Evolutionary conservation across 2,113 vertebrate genomes (phyloP).

Genomic region (Oreochromis tanganicae): DNA sequence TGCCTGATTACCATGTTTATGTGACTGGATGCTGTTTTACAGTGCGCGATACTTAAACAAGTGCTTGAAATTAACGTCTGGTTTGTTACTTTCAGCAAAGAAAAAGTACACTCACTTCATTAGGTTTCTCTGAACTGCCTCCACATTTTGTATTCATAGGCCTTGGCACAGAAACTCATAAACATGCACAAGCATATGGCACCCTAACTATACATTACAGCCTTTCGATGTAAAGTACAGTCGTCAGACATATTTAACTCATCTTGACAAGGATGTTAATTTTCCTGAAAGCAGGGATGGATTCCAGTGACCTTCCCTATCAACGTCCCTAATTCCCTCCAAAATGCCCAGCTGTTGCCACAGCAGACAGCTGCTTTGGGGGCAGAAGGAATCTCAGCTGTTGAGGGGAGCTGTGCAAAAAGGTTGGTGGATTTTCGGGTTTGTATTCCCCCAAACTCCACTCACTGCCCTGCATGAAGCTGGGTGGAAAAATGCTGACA

Average conservation of each 20-base stretch:
- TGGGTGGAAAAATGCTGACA: conserved; percentile 54
- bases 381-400: conserved; percentile 71
- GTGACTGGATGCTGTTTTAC: not conserved
- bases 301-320: conserved; percentile 41
- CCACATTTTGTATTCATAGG: not conserved
- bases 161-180: not conserved
- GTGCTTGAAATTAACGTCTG: not conserved
- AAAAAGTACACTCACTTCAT: not conserved
- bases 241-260: conserved; percentile 23
- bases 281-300: conserved; percentile 61
- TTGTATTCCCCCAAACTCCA: conserved; percentile 20
- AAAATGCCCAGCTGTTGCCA: conserved; percentile 71
- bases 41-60: not conserved
- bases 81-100: not conserved
- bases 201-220: not conserved
- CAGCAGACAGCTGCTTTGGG: conserved; percentile 64
- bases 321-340: conserved; percentile 57
- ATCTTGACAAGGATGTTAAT: conserved; percentile 72
- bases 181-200: not conserved
- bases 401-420: conserved; percentile 23
- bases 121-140: not conserved
- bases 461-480: not conserved
- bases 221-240: not conserved
- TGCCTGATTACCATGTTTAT: conserved; percentile 11
- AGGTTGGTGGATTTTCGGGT: conserved; percentile 33